Evolutionary conservation across 37 sponge, comb jelly and placozoan genomes (phyloP).

Genomic region (Mnemiopsis leidyi): DNA sequence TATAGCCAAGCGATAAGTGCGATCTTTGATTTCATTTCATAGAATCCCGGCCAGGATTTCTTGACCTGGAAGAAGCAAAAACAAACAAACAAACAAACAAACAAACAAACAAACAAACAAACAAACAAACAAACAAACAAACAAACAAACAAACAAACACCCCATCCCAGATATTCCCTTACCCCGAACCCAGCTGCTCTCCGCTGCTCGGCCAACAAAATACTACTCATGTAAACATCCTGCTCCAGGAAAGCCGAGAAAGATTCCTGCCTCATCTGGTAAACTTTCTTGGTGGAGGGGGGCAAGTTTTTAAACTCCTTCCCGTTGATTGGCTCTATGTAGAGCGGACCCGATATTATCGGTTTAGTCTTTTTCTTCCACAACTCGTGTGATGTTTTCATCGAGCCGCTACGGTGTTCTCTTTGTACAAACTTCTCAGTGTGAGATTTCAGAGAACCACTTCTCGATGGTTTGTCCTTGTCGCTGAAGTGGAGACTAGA

Average conservation of each 20-base stretch:
- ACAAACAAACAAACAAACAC: neutral
- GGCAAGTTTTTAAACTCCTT: conserved; percentile 44
- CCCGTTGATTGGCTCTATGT: conserved; percentile 21
- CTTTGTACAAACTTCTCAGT: neutral
- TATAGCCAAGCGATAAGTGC: no score
- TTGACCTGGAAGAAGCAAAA: no score
- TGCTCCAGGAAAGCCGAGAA: conserved; percentile 44
- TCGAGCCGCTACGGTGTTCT: neutral
- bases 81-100: no score
- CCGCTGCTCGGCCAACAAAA: neutral
- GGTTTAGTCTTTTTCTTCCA: conserved; percentile 34
- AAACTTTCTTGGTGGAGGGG: neutral
- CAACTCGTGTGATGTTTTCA: neutral
- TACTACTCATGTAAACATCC: neutral
- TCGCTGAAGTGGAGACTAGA: no score
- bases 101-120: neutral
- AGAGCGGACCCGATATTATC: neutral
- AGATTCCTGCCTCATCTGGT: neutral
- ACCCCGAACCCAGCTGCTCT: neutral
- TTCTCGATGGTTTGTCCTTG: neutral
- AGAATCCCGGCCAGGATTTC: no score
- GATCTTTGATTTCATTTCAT: no score
- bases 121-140: neutral
- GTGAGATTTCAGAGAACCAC: neutral
- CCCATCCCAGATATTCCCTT: neutral